Conservation (phyloP, 2,797 vertebrate species). For the Hephaestus fuliginosus region DNA sequence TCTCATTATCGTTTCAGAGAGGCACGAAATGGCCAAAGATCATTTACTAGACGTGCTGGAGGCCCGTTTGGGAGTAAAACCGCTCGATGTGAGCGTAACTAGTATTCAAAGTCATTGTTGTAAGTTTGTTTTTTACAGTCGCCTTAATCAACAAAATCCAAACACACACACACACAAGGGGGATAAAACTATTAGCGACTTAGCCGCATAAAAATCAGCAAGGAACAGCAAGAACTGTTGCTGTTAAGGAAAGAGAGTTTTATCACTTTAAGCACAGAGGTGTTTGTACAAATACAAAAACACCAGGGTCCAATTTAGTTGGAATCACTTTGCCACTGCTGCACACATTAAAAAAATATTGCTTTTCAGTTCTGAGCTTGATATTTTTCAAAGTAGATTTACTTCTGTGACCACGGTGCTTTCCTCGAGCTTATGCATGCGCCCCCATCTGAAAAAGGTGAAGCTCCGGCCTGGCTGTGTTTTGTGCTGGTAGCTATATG, state of each 20-base stretch:
- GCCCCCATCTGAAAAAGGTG: slow-evolving; percentile 9
- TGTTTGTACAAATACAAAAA: neutral
- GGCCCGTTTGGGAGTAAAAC: slow-evolving; percentile 42
- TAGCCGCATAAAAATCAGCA: neutral
- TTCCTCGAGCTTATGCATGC: neutral
- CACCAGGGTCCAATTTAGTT: neutral
- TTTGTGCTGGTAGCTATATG: slow-evolving; percentile 17
- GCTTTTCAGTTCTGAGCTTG: neutral
- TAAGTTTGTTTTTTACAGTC: slow-evolving; percentile 23
- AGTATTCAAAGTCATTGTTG: slow-evolving; percentile 48
- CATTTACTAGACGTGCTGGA: slow-evolving; percentile 63
- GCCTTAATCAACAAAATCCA: slow-evolving; percentile 39
- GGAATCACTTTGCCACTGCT: neutral
- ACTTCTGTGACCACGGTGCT: neutral
- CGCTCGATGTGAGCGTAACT: slow-evolving; percentile 14
- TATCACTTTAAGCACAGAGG: neutral
- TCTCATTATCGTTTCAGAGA: slow-evolving; percentile 71
- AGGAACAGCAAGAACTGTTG: neutral
- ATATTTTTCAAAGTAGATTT: slow-evolving; percentile 1
- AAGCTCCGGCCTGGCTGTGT: slow-evolving; percentile 19
- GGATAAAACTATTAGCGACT: slow-evolving; percentile 2
- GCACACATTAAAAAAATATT: neutral
- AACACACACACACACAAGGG: neutral
- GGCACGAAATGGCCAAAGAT: slow-evolving; percentile 71
- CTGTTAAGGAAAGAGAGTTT: neutral